Evolutionary conservation across 2,113 vertebrate species (phyloP), one percentile per base, ranked within the genome.

Genomic region (Mesoclemmys tuberculata): DNA sequence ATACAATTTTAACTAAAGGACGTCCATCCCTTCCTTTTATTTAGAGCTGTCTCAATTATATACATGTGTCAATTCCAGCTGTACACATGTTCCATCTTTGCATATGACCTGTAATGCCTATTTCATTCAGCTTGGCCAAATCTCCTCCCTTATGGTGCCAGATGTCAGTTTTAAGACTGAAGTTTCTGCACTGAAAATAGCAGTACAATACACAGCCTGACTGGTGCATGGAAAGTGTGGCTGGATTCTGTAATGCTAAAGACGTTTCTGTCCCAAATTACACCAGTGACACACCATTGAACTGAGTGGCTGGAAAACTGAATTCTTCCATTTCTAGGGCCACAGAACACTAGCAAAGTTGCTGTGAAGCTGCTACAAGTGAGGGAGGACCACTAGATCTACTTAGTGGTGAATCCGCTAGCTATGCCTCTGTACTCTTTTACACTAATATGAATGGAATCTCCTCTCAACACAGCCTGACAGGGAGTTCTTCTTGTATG

Each of bases 381-480:
- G 22, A 21, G 22, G 55, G 79, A 29, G 44, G 18, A 61, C 27
- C 44, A 16, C 38, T 87, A 75, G 68, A 90, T 56, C 68, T 79
- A 80, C 11, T 7, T 0, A 56, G 80, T 74, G 44, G 21, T 2
- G 55, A 86, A 19, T 5, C 4, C 18, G 21, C 64, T 38, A 68
- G 35, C 64, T 68, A 68, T n/a, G 31, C 46, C 31, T 91, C 78
- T 88, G 83, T 21, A 54, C 35, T 1, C 52, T 75, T 82, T 52
- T 0, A 0, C 27, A 5, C 22, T 44, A 26, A 38, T 0, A 0
- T 74, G 38, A 2, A 21, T 0, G 0, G 61, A 35, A 22, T 56
- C 1, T 0, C 26, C 27, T 35, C 0, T 0, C 22, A 1, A 0
- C 11, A 2, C 0, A 1, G 26, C 0, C 27, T n/a, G 51, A 19